Base-by-base conservation (phyloP, 2,797 vertebrate species). In the Melanotaenia maccullochi region DNA sequence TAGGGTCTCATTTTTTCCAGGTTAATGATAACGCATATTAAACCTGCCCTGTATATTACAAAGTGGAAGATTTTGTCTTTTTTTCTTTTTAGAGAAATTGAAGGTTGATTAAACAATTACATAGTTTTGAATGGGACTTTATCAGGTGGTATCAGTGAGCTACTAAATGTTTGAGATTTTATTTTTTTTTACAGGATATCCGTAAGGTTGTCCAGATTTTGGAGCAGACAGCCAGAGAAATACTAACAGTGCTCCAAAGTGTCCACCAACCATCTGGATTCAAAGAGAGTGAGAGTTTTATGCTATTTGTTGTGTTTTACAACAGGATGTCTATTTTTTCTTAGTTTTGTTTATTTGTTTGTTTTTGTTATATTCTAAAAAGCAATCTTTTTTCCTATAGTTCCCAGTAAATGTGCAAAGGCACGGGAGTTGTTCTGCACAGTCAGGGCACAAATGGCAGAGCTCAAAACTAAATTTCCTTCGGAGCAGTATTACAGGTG, bases 401-500 rank as follows among this genome's bases (percentile, higher is more conserved):
- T 99, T 94, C 96, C 97, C 77, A 95, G 92, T 87, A 98, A 97
- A 86, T 98, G 97, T 88, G 85, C 93, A 61, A 97, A 93, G 85
- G 97, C 96, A 4, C 95, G 97, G 60, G 97, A 98, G 69, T 92
- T 98, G 90, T 99, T 99, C 74, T 85, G 90, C 78, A 94, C 94
- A 0, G 96, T 99, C 70, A 94, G 91, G 86, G 95, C 92, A 24
- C 97, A 98, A 28, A 87, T 99, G 40, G 93, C 94, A 14, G 95
- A 96, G 36, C 94, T 99, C 84, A 97, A 97, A 93, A 98, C 96
- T 1, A 99, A 98, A 83, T 99, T 99, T 63, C 97, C 97, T 0
- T 81, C 92, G 75, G 97, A 98, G 70, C 97, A 99, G 82, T 99
- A 99, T 87, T 99, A 99, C 93, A 97, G 97, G 97, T 98, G 64